Evolutionary conservation across 2,113 vertebrate genomes (phyloP), one percentile per base, ranked within the genome.

Genomic region (Malurus alboscapulatus): DNA sequence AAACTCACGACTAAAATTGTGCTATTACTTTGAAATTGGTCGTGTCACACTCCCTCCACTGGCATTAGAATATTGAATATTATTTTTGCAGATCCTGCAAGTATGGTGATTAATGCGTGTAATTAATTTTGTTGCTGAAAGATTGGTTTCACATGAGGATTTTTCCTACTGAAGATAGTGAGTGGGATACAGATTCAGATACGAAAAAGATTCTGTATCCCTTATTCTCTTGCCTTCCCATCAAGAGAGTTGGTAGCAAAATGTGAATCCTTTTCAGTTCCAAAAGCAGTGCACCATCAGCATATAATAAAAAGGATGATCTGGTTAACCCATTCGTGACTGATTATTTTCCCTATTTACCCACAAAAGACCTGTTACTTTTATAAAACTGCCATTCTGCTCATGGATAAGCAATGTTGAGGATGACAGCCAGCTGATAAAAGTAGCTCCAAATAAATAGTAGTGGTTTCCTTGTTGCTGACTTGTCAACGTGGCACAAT

Each of bases 281-380:
- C 51, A 66, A 58, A 84, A 78, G 24, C 48, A 82, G 20, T 45
- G 67, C 16, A 54, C 69, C 61, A 62, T 73, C 47, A 74, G 82
- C 36, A 55, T 20, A 2, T 69, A 47, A 44, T 29, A 61, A 50
- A 82, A 93, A 83, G 63, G 42, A 59, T 92, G 55, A 66, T 87
- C 82, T 85, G 21, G 15, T 90, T 90, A 94, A 96, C 78, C 84
- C 51, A 51, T 94, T 77, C 85, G n/a, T 86, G 78, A n/a, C 62
- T 73, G 72, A 40, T 92, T 90, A 12, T 94, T 87, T 88, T 78
- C 55, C 36, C 26, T 77, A 4, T 95, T 86, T 90, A 59, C 58
- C 45, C 65, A 55, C 53, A 76, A 65, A 66, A 93, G 59, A 34
- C 42, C 19, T 75, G 29, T 77, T 80, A 54, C 91, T 96, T 88